Conservation (phyloP, 2,888 invertebrate species). For the Alsophila aescularia region DNA sequence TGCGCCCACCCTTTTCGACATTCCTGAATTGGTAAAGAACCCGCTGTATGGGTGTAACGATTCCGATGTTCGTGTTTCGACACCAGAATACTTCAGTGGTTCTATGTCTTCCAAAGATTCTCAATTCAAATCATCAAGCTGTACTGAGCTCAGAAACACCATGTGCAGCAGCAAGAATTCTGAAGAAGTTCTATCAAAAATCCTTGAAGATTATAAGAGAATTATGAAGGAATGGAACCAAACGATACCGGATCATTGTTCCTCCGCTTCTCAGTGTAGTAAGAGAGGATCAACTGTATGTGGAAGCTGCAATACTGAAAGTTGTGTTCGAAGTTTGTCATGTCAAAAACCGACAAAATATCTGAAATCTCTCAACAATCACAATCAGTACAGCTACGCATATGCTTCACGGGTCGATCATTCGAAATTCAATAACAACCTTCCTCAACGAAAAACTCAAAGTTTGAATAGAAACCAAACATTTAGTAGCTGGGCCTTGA, state of each 20-base stretch:
- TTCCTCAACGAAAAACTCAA: slow-evolving; percentile 57
- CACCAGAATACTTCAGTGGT: slow-evolving; percentile 61
- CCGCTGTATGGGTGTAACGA: slow-evolving; percentile 73
- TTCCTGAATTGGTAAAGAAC: slow-evolving; percentile 69
- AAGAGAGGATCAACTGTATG: slow-evolving; percentile 57
- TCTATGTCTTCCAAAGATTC: slow-evolving; percentile 68
- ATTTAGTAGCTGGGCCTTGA: slow-evolving; percentile 62
- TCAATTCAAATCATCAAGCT: slow-evolving; percentile 71
- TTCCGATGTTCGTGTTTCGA: slow-evolving; percentile 58
- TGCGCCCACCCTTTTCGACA: slow-evolving; percentile 67
- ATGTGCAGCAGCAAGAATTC: slow-evolving; percentile 59
- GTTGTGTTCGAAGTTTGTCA: slow-evolving; percentile 66
- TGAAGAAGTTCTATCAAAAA: slow-evolving; percentile 60
- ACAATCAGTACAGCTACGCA: slow-evolving; percentile 62
- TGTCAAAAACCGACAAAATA: slow-evolving; percentile 62
- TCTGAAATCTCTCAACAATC: slow-evolving; percentile 51
- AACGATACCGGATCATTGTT: slow-evolving; percentile 70
- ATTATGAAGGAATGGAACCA: slow-evolving; percentile 82
- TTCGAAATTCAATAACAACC: slow-evolving; percentile 48
- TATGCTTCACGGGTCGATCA: slow-evolving; percentile 50
- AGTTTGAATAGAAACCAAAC: slow-evolving; percentile 61
- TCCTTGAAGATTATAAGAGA: slow-evolving; percentile 75
- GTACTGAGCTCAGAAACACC: slow-evolving; percentile 71
- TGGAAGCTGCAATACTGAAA: slow-evolving; percentile 62
- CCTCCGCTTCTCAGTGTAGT: slow-evolving; percentile 56